Percentiles rank a stretch among this genome's conserved stretches.
phyloP scores from a whole-genome alignment of 2,797 vertebrate species.

The Psittacula derbiana region DNA sequence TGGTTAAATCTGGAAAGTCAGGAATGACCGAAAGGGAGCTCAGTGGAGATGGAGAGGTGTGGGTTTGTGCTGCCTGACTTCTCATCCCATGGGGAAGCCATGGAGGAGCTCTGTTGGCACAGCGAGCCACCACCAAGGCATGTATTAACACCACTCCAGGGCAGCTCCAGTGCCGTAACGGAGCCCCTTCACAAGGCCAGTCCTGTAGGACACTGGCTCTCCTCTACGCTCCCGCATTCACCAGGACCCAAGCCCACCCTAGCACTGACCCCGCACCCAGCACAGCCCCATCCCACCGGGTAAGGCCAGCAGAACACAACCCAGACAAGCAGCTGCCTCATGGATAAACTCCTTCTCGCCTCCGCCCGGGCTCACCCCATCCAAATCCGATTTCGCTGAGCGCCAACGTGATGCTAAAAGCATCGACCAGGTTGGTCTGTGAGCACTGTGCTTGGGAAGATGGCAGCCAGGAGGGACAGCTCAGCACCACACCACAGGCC shows the following conservation, averaged over 20 bases:
- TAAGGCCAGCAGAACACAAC: background rate
- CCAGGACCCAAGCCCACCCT: background rate
- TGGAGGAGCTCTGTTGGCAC: background rate
- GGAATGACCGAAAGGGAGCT: accelerated
- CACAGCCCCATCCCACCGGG: background rate
- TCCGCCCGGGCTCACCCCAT: background rate
- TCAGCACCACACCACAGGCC: background rate
- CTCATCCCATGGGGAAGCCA: accelerated
- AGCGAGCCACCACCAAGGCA: accelerated
- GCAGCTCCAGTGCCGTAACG: accelerated
- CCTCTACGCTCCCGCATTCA: accelerated
- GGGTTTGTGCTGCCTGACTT: accelerated
- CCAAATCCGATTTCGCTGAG: background rate
- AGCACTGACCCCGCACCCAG: background rate
- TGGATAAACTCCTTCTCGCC: background rate
- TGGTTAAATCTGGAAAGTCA: accelerated
- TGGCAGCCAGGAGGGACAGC: background rate
- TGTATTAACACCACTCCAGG: accelerated
- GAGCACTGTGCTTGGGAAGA: background rate
- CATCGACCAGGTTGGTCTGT: accelerated
- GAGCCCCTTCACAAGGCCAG: background rate
- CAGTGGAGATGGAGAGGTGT: accelerated
- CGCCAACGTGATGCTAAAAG: accelerated
- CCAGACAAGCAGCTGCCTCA: background rate
- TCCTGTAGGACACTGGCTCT: accelerated